Base-by-base conservation (phyloP, 2,113 vertebrate genomes). In the Anser cygnoides region DNA sequence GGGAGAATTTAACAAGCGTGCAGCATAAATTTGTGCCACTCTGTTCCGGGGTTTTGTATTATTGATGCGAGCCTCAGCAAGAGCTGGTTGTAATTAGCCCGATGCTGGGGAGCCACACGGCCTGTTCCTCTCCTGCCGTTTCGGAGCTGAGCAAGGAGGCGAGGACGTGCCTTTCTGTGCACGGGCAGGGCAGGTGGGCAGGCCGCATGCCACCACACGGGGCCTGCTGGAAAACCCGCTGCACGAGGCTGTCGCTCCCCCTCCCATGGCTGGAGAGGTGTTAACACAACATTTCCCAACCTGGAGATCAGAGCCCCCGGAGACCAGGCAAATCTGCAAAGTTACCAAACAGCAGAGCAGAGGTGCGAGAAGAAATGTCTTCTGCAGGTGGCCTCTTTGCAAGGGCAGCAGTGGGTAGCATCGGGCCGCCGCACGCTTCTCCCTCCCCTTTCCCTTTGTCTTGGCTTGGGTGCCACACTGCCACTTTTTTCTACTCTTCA, bases 371-470 rank as follows among this genome's bases (percentile, higher is more conserved):
- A 68, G 39, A 65, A 72, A 41, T 2, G 10, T 77, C 14, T 55
- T 4, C 6, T 23, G 63, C 9, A n/a, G 55, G 26, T 83, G 6
- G 6, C 39, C 0, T 2, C 22, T 67, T 78, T 46, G 44, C 54
- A 77, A 49, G 29, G 33, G 23, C 55, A 78, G 9, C 26, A 22
- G 11, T 15, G 9, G 72, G 58, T 55, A 67, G 7, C 1, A 0
- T 21, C 50, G 0, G 1, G 31, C n/a, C 22, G 4, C n/a, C 13
- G 9, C 4, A 1, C 17, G 13, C 39, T 78, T 80, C 0, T 0
- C 17, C 23, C 37, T 78, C 83, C 52, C n/a, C 18, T 1, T 74
- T 25, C 41, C n/a, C 23, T 61, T 25, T 44, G 41, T 46, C 46
- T 67, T 58, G 13, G 14, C 50, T 28, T 2, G 3, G 28, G 31